Evolutionary conservation across 1,140 invertebrate genomes (phyloP).

Genomic region (Delia radicum): DNA sequence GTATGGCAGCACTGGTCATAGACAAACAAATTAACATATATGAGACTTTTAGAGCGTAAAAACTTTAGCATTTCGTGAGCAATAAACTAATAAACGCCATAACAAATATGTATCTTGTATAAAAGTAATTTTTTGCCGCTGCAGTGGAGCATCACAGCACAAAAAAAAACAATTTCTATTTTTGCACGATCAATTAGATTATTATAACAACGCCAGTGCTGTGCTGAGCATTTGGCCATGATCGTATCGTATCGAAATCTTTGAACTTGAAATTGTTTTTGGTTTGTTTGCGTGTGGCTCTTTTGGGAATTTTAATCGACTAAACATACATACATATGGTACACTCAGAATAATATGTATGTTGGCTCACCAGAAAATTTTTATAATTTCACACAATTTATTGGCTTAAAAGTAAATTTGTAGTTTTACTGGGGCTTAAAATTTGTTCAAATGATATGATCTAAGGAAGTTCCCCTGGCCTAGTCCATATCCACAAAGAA

Average conservation of each 20-base stretch:
- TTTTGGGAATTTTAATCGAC: too few species aligned
- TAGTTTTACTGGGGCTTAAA: too few species aligned
- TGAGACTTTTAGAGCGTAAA: not conserved
- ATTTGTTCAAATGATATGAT: too few species aligned
- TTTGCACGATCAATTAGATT: not conserved
- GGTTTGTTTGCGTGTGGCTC: too few species aligned
- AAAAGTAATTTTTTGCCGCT: not conserved
- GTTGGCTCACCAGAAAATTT: too few species aligned
- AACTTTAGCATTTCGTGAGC: not conserved
- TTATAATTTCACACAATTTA: too few species aligned
- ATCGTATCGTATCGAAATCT: not conserved
- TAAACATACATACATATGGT: too few species aligned
- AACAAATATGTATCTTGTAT: not conserved
- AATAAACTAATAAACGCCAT: not conserved
- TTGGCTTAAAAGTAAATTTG: too few species aligned
- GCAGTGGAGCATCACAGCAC: not conserved
- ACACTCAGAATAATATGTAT: too few species aligned
- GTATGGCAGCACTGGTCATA: not conserved
- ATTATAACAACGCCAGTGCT: not conserved
- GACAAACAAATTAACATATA: not conserved
- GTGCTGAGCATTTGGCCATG: not conserved
- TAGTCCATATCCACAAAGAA: too few species aligned
- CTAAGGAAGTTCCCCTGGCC: too few species aligned
- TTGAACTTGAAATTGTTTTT: constrained; percentile 14
- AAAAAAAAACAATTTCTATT: not conserved